Evolutionary conservation across 2,113 vertebrate species (phyloP).

Genomic region (Ciconia maguari): DNA sequence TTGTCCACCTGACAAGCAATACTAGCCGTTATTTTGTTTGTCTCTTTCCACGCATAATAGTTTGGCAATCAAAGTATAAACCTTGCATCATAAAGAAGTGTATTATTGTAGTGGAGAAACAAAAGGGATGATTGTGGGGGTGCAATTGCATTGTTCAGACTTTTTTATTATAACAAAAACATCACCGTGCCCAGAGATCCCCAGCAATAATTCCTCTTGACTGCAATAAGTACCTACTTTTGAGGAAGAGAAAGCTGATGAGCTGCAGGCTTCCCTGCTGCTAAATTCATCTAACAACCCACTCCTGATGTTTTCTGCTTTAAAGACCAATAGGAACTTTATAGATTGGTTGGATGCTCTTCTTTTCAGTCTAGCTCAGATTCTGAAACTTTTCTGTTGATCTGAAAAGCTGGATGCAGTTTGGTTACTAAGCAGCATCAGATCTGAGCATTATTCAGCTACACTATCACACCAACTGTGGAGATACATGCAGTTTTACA

Average conservation of each 20-base stretch:
- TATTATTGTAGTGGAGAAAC: constrained; percentile 38
- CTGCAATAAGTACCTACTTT: constrained; percentile 76
- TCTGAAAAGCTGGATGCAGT: not conserved
- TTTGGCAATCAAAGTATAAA: not conserved
- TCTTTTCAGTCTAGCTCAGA: constrained; percentile 43
- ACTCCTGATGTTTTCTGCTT: constrained; percentile 74
- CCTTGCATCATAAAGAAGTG: constrained; percentile 18
- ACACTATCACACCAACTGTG: not conserved
- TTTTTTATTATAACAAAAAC: constrained; percentile 62
- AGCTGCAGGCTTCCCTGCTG: constrained; percentile 79
- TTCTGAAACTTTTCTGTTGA: constrained; percentile 51
- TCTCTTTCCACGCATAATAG: not conserved
- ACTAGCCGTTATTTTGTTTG: not conserved
- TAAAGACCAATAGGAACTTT: constrained; percentile 68
- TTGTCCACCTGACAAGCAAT: not conserved
- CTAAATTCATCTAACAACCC: constrained; percentile 77
- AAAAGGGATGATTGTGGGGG: constrained; percentile 1
- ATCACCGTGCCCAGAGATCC: constrained; percentile 55
- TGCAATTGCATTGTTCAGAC: constrained; percentile 55
- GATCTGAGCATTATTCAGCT: not conserved
- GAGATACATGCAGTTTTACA: not conserved
- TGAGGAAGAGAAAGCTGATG: constrained; percentile 76
- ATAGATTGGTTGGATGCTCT: constrained; percentile 65
- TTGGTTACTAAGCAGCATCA: not conserved
- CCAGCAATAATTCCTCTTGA: constrained; percentile 78